Percentiles rank a stretch among this genome's conserved stretches.
These are phyloP conservation scores for Phainopepla nitens DNA, from an alignment of 2,113 vertebrate species.

Conservation along the genomic window DNA sequence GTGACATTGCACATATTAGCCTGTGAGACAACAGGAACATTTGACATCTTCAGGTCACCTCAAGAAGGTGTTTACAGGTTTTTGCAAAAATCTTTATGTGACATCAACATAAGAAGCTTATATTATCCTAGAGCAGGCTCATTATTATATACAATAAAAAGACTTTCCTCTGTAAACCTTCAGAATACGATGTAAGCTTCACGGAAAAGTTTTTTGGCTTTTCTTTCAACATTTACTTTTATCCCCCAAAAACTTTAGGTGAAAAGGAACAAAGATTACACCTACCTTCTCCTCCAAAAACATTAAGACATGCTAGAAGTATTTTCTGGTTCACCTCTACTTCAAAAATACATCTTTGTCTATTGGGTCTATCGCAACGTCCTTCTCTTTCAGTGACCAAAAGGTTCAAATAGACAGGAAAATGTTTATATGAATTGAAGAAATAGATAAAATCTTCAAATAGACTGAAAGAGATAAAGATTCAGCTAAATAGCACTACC, in stretches of 20 bases:
- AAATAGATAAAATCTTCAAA: not conserved
- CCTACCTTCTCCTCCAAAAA: not conserved
- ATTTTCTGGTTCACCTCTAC: not conserved
- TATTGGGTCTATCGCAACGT: accelerated
- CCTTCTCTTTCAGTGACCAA: not conserved
- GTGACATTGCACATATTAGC: not conserved
- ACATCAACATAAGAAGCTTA: not conserved
- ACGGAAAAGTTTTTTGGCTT: not conserved
- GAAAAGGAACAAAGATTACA: not conserved
- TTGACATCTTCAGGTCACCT: not conserved
- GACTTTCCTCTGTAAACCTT: not conserved
- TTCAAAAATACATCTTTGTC: not conserved
- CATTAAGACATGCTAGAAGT: not conserved
- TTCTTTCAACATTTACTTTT: not conserved
- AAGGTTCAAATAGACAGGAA: not conserved
- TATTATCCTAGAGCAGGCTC: not conserved
- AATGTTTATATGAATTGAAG: not conserved
- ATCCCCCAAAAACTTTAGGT: not conserved
- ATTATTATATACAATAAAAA: not conserved
- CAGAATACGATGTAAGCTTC: not conserved
- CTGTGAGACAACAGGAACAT: not conserved
- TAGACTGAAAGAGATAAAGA: not conserved
- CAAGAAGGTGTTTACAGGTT: not conserved
- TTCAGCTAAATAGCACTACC: not conserved
- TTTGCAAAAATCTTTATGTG: not conserved